A percentile compares a stretch with the other conserved stretches of the same genome.
phyloP scores from a whole-genome alignment of 2,888 invertebrate species.

The Hypsopygia costalis region DNA sequence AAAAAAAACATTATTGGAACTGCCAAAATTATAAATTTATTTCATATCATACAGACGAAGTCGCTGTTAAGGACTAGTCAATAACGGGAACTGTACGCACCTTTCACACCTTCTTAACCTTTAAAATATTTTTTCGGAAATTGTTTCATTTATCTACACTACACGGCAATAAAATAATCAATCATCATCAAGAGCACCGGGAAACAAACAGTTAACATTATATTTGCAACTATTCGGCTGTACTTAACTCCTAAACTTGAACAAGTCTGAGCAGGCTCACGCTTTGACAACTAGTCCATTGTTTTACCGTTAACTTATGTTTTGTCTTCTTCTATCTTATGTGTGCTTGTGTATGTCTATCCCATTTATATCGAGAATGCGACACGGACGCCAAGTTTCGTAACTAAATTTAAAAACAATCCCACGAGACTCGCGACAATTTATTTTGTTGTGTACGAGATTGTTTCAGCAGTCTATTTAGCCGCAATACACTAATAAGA shows the following conservation, averaged over 20 bases:
- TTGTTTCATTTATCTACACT: too few relatives aligned
- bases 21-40: too few relatives aligned
- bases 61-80: too few relatives aligned
- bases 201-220: not conserved
- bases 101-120: too few relatives aligned
- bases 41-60: too few relatives aligned
- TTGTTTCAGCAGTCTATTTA: conserved; percentile 40
- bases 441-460: conserved; percentile 57
- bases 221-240: not conserved
- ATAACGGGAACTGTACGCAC: too few relatives aligned
- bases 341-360: conserved; percentile 18
- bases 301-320: conserved; percentile 21
- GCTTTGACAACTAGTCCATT: conserved; percentile 23
- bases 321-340: conserved; percentile 18
- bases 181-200: not conserved
- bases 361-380: conserved; percentile 27
- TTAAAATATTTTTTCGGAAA: too few relatives aligned
- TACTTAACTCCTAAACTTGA: not conserved
- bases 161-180: too few relatives aligned
- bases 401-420: conserved; percentile 75
- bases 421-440: conserved; percentile 46
- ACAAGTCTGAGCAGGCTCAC: not conserved
- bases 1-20: too few relatives aligned
- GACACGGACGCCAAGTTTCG: conserved; percentile 21
- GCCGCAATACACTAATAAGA: conserved; percentile 11